A percentile compares a stretch with the other conserved stretches of the same genome.
Conservation (phyloP, 2,113 vertebrate species). For the Scomber scombrus region DNA sequence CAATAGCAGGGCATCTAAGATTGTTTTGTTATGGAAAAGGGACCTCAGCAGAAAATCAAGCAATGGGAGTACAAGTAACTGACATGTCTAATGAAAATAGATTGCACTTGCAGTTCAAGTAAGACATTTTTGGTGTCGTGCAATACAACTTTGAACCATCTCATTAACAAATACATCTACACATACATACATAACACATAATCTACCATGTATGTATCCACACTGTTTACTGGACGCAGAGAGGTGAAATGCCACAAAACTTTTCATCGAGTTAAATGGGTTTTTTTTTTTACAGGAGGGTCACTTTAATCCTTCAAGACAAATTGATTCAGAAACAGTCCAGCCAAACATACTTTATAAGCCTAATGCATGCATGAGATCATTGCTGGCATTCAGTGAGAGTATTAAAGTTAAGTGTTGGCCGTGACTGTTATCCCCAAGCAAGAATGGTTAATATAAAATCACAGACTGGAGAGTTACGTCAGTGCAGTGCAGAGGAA, state of each 20-base stretch:
- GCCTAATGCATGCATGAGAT: constrained; percentile 37
- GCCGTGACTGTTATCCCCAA: constrained; percentile 1
- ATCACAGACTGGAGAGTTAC: background rate
- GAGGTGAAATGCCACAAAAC: rapidly evolving
- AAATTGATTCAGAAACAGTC: constrained; percentile 7
- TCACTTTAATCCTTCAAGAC: background rate
- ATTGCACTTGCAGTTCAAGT: background rate
- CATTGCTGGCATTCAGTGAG: constrained; percentile 1
- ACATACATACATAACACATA: too few relatives aligned
- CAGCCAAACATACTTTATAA: constrained; percentile 13
- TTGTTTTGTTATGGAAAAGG: constrained; percentile 33
- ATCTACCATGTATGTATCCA: background rate
- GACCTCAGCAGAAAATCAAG: background rate
- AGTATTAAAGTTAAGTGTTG: constrained; percentile 12
- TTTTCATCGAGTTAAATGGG: background rate
- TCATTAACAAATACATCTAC: background rate
- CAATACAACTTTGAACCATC: background rate
- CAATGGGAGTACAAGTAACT: background rate
- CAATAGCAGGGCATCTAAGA: constrained; percentile 21
- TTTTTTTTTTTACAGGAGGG: background rate
- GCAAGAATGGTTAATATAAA: constrained; percentile 19
- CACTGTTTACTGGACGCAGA: background rate
- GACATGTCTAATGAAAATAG: background rate
- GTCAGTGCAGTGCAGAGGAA: background rate
- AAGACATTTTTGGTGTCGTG: background rate